These are phyloP conservation scores for Caenorhabditis remanei DNA, from an alignment of 1,140 invertebrate genomes.

Conservation along the genomic window DNA sequence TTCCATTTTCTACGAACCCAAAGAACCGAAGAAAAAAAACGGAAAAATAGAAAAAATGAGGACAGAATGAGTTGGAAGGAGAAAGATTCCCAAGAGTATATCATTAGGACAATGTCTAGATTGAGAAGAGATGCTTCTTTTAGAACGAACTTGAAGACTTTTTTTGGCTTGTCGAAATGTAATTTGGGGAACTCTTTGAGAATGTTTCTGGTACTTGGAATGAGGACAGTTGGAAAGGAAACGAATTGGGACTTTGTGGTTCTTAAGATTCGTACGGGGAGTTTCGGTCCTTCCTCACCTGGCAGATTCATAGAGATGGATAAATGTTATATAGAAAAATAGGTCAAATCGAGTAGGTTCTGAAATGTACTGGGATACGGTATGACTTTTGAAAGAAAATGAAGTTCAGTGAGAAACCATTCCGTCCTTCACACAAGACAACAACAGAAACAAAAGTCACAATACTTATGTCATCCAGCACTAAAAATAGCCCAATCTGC, in stretches of 20 bases:
- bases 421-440: too few species aligned
- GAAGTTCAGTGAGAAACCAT: too few species aligned
- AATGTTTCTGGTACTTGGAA: slow-evolving; percentile 7
- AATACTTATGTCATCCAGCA: too few species aligned
- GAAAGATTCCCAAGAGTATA: neutral
- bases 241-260: neutral
- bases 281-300: too few species aligned
- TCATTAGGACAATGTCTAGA: slow-evolving; percentile 20
- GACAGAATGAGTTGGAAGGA: neutral
- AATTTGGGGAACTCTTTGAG: neutral
- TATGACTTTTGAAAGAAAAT: too few species aligned
- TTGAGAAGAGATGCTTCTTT: neutral
- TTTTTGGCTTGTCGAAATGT: neutral
- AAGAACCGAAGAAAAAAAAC: too few species aligned
- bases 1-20: neutral
- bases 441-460: too few species aligned
- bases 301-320: too few species aligned
- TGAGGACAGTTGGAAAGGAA: neutral
- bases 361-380: too few species aligned
- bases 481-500: too few species aligned
- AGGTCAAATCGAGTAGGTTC: too few species aligned
- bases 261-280: neutral
- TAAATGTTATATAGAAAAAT: too few species aligned
- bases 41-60: neutral
- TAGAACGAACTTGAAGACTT: neutral